A percentile compares a stretch with the other conserved stretches of the same genome.
Conservation (phyloP, 92 coral and sea anemone genomes). For the Porites lobata region DNA sequence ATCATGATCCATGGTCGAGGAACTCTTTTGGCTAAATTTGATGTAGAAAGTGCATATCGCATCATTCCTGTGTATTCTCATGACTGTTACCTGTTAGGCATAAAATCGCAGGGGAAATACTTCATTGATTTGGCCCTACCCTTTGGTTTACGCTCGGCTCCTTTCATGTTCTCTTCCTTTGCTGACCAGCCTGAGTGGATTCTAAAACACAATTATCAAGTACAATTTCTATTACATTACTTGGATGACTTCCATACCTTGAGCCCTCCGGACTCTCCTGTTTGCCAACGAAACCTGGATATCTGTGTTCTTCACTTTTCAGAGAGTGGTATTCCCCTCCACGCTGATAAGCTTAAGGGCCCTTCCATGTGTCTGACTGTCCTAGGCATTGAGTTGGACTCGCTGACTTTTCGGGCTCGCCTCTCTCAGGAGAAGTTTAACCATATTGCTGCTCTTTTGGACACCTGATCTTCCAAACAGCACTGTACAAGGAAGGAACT, state of each 20-base stretch:
- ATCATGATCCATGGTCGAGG: too few species aligned
- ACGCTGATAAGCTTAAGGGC: neutral
- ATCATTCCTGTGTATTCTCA: too few species aligned
- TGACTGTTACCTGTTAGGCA: too few species aligned
- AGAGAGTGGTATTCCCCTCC: slow-evolving; percentile 1
- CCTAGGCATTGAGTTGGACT: slow-evolving; percentile 5
- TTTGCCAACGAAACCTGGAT: too few species aligned
- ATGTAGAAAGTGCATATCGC: too few species aligned
- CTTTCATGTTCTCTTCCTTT: slow-evolving; percentile 8
- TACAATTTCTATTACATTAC: too few species aligned
- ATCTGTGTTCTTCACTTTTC: neutral
- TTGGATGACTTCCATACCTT: neutral
- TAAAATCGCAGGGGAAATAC: too few species aligned
- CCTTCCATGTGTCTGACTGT: neutral
- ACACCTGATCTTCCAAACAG: slow-evolving; percentile 21
- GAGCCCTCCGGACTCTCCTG: too few species aligned
- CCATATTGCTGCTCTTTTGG: neutral
- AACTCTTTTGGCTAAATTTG: too few species aligned
- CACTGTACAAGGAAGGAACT: slow-evolving; percentile 34
- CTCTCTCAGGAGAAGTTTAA: neutral
- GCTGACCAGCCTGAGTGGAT: neutral
- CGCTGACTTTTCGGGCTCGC: neutral
- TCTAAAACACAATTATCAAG: too few species aligned
- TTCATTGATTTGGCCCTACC: too few species aligned
- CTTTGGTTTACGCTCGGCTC: neutral